Percentiles rank a stretch among this genome's conserved stretches.
phyloP scores from a whole-genome alignment of 2,888 invertebrate species.

The Dasypolia templi region DNA sequence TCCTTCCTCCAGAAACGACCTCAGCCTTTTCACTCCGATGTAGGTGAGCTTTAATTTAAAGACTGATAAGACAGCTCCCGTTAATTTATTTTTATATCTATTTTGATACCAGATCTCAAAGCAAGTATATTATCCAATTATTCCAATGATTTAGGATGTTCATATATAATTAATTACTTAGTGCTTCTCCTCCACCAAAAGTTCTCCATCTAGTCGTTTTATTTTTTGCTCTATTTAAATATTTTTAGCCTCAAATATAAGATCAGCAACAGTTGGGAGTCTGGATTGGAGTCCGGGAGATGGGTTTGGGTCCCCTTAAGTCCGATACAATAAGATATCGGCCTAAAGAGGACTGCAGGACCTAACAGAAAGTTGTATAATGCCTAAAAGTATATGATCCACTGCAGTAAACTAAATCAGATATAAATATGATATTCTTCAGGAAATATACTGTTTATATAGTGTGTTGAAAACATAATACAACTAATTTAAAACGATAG shows the following conservation, averaged over 20 bases:
- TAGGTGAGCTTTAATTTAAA: slow-evolving; percentile 43
- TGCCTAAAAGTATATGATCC: too few relatives aligned
- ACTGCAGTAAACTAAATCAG: too few relatives aligned
- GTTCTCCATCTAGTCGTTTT: slow-evolving; percentile 7
- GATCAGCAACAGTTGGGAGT: not conserved
- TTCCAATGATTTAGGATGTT: slow-evolving; percentile 13
- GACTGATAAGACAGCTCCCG: slow-evolving; percentile 47
- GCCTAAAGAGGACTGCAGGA: too few relatives aligned
- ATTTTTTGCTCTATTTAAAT: not conserved
- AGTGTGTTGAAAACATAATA: too few relatives aligned
- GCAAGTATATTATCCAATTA: slow-evolving; percentile 17
- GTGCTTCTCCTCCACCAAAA: not conserved
- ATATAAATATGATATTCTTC: too few relatives aligned
- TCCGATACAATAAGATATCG: too few relatives aligned
- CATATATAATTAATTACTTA: not conserved
- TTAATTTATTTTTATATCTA: slow-evolving; percentile 35
- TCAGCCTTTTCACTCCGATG: slow-evolving; percentile 11
- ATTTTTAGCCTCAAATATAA: not conserved
- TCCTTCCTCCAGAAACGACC: not conserved
- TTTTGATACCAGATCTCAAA: slow-evolving; percentile 37
- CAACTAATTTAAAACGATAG: too few relatives aligned
- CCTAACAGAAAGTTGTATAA: too few relatives aligned
- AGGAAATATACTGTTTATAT: too few relatives aligned
- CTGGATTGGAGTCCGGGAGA: too few relatives aligned
- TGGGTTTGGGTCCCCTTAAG: too few relatives aligned